Evolutionary conservation across 2,888 invertebrate species (phyloP).

Genomic region (Microctonus hyperodae): DNA sequence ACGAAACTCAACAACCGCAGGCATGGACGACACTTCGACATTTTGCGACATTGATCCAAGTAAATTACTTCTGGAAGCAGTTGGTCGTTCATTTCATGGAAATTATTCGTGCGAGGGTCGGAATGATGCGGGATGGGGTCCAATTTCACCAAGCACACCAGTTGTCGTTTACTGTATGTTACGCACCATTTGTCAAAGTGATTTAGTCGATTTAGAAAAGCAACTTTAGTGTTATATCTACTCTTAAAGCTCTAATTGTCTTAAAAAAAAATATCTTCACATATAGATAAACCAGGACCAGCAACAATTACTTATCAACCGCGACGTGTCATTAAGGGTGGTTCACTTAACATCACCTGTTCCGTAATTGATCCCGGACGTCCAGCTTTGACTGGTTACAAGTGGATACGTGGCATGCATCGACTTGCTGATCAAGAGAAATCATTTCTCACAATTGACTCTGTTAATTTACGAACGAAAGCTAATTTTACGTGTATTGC

Average conservation of each 20-base stretch:
- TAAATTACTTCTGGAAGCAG: slow-evolving; percentile 82
- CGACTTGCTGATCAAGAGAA: slow-evolving; percentile 78
- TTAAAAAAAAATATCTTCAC: not conserved
- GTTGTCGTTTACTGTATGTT: slow-evolving; percentile 83
- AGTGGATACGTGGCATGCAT: slow-evolving; percentile 83
- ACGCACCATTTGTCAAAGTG: not conserved
- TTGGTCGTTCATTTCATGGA: slow-evolving; percentile 89
- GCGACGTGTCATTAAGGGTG: slow-evolving; percentile 80
- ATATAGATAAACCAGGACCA: slow-evolving; percentile 82
- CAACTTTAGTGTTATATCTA: no score
- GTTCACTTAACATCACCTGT: slow-evolving; percentile 83
- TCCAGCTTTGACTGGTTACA: slow-evolving; percentile 77
- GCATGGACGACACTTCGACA: slow-evolving; percentile 60
- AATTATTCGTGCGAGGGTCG: slow-evolving; percentile 93
- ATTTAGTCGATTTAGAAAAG: not conserved
- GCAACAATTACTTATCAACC: slow-evolving; percentile 79
- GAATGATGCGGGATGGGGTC: slow-evolving; percentile 90
- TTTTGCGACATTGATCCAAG: slow-evolving; percentile 89
- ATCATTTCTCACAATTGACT: slow-evolving; percentile 80
- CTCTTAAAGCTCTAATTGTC: not conserved
- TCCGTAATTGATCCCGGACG: slow-evolving; percentile 83
- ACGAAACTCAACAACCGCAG: slow-evolving; percentile 55
- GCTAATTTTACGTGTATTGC: slow-evolving; percentile 92
- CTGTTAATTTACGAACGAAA: slow-evolving; percentile 84
- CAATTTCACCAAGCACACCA: slow-evolving; percentile 77